Evolutionary conservation across 2,888 invertebrate genomes (phyloP).

Genomic region (Bursaphelenchus okinawaensis): DNA sequence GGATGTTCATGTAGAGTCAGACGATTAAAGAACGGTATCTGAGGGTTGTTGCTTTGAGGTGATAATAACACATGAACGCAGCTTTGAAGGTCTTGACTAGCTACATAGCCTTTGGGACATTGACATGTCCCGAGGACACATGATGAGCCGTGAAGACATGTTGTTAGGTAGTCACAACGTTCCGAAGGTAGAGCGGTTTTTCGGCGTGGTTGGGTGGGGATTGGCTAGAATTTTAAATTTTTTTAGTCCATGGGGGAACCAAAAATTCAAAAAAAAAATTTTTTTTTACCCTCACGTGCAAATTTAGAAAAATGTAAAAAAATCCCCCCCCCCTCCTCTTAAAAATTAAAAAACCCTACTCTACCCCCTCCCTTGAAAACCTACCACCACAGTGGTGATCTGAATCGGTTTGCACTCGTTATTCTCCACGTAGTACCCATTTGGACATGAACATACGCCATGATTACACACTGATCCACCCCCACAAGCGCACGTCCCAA

Average conservation of each 20-base stretch:
- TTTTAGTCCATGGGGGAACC: neutral
- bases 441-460: neutral
- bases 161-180: constrained; percentile 40
- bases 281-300: too few relatives aligned
- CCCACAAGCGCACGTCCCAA: neutral
- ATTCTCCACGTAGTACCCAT: constrained; percentile 22
- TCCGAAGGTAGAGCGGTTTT: constrained; percentile 43
- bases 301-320: too few relatives aligned
- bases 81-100: constrained; percentile 29
- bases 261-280: too few relatives aligned
- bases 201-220: neutral
- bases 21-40: neutral
- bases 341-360: too few relatives aligned
- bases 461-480: neutral
- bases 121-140: constrained; percentile 50
- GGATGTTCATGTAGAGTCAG: neutral
- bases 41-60: constrained; percentile 8
- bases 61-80: constrained; percentile 24
- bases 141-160: constrained; percentile 50
- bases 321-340: too few relatives aligned
- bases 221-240: neutral
- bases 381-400: neutral
- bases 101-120: constrained; percentile 50
- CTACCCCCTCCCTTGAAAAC: neutral
- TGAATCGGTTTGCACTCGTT: constrained; percentile 23